These are phyloP conservation scores for Hylyphantes graminicola DNA, from an alignment of 1,140 invertebrate genomes.

Conservation along the genomic window DNA sequence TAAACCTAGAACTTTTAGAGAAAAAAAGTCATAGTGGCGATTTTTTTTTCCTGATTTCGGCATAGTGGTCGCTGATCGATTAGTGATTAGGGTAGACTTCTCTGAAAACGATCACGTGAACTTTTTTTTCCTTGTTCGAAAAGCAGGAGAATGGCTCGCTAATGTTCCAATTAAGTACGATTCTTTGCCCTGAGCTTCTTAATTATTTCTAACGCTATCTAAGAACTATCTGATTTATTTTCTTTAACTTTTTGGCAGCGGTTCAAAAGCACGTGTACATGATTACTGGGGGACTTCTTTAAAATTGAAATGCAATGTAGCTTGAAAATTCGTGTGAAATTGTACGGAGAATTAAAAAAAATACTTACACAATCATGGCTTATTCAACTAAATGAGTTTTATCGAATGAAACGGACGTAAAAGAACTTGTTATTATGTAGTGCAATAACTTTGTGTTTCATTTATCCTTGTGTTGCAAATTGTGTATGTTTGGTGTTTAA, in stretches of 20 bases:
- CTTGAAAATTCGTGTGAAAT: no score
- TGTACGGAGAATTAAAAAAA: no score
- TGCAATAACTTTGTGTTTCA: no score
- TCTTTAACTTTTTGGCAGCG: conserved; percentile 33
- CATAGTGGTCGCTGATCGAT: conserved; percentile 49
- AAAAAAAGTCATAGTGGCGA: neutral
- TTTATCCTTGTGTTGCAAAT: no score
- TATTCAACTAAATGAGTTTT: no score
- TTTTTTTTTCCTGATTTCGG: conserved; percentile 22
- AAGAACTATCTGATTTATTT: conserved; percentile 24
- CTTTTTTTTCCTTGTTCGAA: conserved; percentile 13
- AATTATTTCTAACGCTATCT: conserved; percentile 51
- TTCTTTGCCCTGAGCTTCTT: conserved; percentile 54
- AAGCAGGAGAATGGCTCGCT: conserved; percentile 37
- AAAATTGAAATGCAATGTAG: neutral
- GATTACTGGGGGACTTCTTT: neutral
- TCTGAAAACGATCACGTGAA: conserved; percentile 39
- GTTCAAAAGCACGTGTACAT: neutral
- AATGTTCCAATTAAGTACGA: conserved; percentile 52
- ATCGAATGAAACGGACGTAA: no score
- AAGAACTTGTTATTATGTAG: no score
- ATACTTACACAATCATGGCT: no score
- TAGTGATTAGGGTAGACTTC: conserved; percentile 50
- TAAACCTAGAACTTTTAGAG: conserved; percentile 12
- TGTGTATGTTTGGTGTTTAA: no score